Evolutionary conservation across 2,797 vertebrate species (phyloP).

Genomic region (Netta rufina): DNA sequence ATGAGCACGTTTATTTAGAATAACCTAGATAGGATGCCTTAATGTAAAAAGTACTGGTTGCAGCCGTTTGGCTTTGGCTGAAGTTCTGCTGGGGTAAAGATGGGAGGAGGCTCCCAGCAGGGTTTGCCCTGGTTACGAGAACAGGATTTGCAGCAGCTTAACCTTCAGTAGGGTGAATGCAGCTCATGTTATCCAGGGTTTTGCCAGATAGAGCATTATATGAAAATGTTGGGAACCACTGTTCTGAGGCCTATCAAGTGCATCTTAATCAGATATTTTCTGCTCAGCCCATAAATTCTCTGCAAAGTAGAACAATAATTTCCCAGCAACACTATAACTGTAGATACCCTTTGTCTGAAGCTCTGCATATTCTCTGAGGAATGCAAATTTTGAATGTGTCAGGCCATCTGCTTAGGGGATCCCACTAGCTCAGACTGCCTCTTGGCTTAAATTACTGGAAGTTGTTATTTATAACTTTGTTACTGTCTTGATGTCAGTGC

Average conservation of each 20-base stretch:
- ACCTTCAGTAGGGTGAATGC: neutral
- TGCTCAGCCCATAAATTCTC: neutral
- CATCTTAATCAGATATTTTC: neutral
- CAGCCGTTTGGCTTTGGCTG: neutral
- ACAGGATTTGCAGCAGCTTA: neutral
- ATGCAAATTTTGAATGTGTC: slow-evolving; percentile 2
- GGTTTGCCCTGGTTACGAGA: neutral
- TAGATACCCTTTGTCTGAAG: neutral
- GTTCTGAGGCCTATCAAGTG: neutral
- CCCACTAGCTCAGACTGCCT: slow-evolving; percentile 43
- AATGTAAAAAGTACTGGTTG: neutral
- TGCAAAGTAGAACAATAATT: neutral
- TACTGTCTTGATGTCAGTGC: neutral
- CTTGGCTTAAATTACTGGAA: slow-evolving; percentile 31
- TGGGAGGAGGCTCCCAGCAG: neutral
- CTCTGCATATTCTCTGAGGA: neutral
- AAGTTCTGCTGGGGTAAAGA: neutral
- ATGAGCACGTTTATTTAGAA: neutral
- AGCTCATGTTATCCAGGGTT: neutral
- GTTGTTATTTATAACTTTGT: slow-evolving; percentile 3
- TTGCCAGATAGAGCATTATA: neutral
- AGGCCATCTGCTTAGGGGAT: slow-evolving; percentile 54
- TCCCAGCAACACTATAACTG: neutral
- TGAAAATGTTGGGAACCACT: neutral
- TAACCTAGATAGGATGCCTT: neutral